Percentiles rank a stretch among this genome's conserved stretches.
Conservation (phyloP, 2,888 invertebrate genomes). For the Norana najaformis region DNA sequence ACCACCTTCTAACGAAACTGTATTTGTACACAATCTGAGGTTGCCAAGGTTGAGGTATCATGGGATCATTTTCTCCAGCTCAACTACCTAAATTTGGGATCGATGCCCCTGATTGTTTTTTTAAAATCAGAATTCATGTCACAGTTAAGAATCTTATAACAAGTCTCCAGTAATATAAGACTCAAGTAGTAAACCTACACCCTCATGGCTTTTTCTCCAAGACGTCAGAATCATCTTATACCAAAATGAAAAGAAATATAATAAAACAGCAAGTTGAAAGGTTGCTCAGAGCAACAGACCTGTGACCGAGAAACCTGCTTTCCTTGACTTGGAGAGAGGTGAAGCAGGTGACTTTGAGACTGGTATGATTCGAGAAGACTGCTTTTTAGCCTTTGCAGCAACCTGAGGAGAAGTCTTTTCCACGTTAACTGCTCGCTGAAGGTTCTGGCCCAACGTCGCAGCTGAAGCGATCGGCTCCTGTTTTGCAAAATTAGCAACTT, state of each 20-base stretch:
- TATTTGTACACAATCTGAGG: no score
- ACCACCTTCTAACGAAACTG: no score
- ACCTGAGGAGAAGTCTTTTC: slow-evolving; percentile 25
- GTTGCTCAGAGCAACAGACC: neutral
- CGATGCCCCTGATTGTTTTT: no score
- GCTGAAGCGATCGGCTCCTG: neutral
- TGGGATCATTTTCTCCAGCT: no score
- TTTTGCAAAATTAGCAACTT: neutral
- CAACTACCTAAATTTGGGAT: no score
- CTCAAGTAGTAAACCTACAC: no score
- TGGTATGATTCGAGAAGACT: slow-evolving; percentile 32
- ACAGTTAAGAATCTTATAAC: no score
- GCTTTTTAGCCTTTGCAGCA: slow-evolving; percentile 33
- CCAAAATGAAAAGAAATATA: neutral
- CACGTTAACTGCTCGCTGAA: neutral
- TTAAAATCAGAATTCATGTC: no score
- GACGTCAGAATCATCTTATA: neutral
- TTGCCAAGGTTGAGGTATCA: no score
- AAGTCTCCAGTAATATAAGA: no score
- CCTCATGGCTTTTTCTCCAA: no score
- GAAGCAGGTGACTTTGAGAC: slow-evolving; percentile 37
- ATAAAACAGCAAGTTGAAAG: neutral
- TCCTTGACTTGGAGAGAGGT: neutral
- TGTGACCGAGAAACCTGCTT: neutral
- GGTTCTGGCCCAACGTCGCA: neutral